Conservation (phyloP, 1,140 invertebrate genomes). For the Chelonus insularis region DNA sequence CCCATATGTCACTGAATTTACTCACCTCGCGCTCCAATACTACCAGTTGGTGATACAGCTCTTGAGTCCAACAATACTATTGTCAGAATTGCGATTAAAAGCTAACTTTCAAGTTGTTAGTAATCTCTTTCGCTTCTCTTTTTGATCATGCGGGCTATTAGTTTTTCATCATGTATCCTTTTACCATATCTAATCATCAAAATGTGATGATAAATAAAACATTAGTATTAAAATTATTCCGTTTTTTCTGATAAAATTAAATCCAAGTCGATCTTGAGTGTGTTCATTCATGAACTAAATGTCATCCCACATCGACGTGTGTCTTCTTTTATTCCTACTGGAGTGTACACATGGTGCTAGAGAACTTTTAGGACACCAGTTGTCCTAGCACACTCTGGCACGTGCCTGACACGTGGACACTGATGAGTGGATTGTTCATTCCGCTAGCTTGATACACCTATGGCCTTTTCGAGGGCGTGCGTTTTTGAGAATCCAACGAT, state of each 20-base stretch:
- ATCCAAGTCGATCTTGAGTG: neutral
- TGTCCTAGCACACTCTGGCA: conserved; percentile 53
- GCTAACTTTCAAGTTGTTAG: no score
- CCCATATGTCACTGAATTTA: conserved; percentile 10
- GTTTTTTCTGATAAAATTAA: no score
- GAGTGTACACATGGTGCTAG: conserved; percentile 32
- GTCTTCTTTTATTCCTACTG: neutral
- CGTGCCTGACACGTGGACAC: conserved; percentile 53
- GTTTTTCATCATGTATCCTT: no score
- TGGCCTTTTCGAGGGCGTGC: neutral
- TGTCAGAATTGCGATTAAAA: neutral
- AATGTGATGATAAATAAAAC: no score
- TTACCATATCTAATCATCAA: no score
- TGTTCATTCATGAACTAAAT: neutral
- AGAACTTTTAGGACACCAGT: conserved; percentile 47
- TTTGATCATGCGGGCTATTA: conserved; percentile 5
- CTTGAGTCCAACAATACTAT: neutral
- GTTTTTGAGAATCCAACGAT: neutral
- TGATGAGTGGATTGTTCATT: conserved; percentile 59
- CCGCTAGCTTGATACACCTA: conserved; percentile 39
- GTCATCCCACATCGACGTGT: neutral
- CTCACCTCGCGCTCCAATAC: neutral
- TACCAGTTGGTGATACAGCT: conserved; percentile 9
- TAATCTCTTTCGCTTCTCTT: no score
- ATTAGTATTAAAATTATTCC: no score